A percentile compares a stretch with the other conserved stretches of the same genome.
These are phyloP conservation scores for Chitala chitala DNA, from an alignment of 2,113 vertebrate genomes.

Conservation along the genomic window DNA sequence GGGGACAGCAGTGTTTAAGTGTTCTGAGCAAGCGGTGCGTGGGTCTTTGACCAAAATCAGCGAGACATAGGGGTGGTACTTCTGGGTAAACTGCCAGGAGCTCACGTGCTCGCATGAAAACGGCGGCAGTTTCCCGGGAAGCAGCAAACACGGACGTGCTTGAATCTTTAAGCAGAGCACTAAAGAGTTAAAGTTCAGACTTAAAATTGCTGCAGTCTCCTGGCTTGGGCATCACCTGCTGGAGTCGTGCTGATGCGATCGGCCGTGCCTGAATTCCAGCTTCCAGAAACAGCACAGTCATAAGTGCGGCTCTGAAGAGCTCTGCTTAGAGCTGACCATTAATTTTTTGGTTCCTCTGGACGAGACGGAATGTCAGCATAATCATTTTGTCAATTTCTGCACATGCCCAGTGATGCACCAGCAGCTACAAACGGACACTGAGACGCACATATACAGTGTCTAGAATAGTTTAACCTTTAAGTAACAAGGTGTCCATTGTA, in stretches of 20 bases:
- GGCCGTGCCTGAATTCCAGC: not conserved
- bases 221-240: not conserved
- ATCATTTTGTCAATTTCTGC: not conserved
- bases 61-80: too few relatives aligned
- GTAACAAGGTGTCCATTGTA: too few relatives aligned
- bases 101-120: not conserved
- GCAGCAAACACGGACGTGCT: not conserved
- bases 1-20: too few relatives aligned
- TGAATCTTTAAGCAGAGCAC: not conserved
- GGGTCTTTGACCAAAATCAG: too few relatives aligned
- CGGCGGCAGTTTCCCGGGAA: not conserved
- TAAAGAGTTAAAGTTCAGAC: not conserved
- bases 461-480: too few relatives aligned
- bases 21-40: too few relatives aligned
- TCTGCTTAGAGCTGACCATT: not conserved
- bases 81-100: too few relatives aligned
- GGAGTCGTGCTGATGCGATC: not conserved
- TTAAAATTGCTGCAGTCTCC: not conserved
- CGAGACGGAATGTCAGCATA: too few relatives aligned
- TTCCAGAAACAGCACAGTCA: not conserved
- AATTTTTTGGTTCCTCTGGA: not conserved
- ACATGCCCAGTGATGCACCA: too few relatives aligned
- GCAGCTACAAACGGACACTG: too few relatives aligned
- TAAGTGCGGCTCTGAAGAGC: not conserved
- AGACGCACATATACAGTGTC: too few relatives aligned